Percentiles rank a stretch among this genome's conserved stretches.
These are phyloP conservation scores for Eospalax fontanierii DNA, from an alignment of 2,797 vertebrate genomes.

Conservation along the genomic window DNA sequence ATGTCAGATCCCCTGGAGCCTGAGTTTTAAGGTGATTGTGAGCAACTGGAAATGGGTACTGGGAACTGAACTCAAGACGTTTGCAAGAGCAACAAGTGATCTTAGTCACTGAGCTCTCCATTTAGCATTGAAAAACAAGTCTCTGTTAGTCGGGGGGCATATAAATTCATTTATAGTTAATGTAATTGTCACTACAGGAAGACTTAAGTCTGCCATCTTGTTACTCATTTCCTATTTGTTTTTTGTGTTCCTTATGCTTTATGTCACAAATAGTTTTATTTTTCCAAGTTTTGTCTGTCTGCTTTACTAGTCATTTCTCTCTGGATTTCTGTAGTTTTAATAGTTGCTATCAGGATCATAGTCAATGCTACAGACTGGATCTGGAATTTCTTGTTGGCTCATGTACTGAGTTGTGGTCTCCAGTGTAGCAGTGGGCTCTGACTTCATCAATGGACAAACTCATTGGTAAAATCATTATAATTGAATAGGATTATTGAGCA, in stretches of 20 bases:
- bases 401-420: background rate
- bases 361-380: background rate
- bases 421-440: background rate
- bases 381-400: background rate
- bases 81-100: too few relatives aligned
- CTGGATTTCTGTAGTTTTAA: background rate
- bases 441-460: background rate
- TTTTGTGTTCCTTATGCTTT: background rate
- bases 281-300: background rate
- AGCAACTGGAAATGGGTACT: too few relatives aligned
- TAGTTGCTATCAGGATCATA: background rate
- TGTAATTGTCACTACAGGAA: background rate
- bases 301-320: background rate
- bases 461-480: background rate
- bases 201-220: background rate
- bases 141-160: too few relatives aligned
- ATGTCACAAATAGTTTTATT: background rate
- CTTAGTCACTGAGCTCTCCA: too few relatives aligned
- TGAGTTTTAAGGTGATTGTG: too few relatives aligned
- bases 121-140: too few relatives aligned
- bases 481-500: background rate
- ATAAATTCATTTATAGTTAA: too few relatives aligned
- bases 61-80: too few relatives aligned
- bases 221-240: slow-evolving; percentile 6
- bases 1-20: too few relatives aligned